phyloP scores from a whole-genome alignment of 1,140 invertebrate genomes.

The Capitella teleta region DNA sequence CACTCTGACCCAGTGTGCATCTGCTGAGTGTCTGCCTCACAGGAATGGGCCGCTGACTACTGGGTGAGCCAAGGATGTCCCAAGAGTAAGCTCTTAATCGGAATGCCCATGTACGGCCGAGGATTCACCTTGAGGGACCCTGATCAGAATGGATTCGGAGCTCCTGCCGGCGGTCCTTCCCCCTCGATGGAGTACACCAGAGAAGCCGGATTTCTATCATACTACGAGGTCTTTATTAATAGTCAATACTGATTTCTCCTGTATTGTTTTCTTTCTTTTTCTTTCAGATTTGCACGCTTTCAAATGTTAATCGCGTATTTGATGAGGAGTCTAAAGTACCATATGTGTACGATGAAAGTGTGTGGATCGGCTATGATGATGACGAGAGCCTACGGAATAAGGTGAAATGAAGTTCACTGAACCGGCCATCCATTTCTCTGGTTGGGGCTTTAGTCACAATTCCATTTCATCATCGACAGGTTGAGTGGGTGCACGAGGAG shows the following conservation, averaged over 20 bases:
- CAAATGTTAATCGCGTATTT: slow-evolving; percentile 40
- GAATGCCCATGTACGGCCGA: slow-evolving; percentile 79
- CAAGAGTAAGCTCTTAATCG: slow-evolving; percentile 64
- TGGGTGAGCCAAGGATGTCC: slow-evolving; percentile 69
- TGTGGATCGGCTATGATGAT: slow-evolving; percentile 88
- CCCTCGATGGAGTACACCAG: slow-evolving; percentile 63
- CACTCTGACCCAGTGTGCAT: too few relatives aligned
- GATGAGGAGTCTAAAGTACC: slow-evolving; percentile 61
- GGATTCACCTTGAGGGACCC: slow-evolving; percentile 58
- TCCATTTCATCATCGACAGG: slow-evolving; percentile 47
- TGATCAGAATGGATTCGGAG: slow-evolving; percentile 73
- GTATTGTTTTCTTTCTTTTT: too few relatives aligned
- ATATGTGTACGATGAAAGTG: slow-evolving; percentile 63
- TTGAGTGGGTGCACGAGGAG: slow-evolving; percentile 80
- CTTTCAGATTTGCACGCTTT: too few relatives aligned
- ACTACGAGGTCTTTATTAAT: slow-evolving; percentile 83
- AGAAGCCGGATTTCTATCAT: slow-evolving; percentile 84
- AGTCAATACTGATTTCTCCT: too few relatives aligned
- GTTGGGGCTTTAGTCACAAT: neutral
- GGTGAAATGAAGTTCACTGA: slow-evolving; percentile 31
- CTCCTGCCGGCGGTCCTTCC: slow-evolving; percentile 59
- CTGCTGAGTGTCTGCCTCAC: too few relatives aligned
- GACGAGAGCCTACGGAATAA: slow-evolving; percentile 61
- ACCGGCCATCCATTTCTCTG: neutral
- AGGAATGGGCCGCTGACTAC: slow-evolving; percentile 9